Conservation (phyloP, 53 echinoderm and acorn worm species). For the Holothuria scabra region DNA sequence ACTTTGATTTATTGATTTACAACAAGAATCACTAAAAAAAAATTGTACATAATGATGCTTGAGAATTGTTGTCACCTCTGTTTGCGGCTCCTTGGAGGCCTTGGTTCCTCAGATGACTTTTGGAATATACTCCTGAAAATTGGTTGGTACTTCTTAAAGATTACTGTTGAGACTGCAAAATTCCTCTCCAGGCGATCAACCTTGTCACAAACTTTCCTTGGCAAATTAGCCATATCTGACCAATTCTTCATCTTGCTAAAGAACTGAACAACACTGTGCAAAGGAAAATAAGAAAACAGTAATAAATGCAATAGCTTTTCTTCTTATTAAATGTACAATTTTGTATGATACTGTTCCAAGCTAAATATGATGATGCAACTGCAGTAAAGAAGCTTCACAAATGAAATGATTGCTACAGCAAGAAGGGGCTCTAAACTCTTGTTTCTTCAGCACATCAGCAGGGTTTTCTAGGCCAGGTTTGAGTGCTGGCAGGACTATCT, state of each 20-base stretch:
- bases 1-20: too few relatives aligned
- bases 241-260: constrained; percentile 99
- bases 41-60: too few relatives aligned
- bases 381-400: too few relatives aligned
- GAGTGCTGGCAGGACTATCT: too few relatives aligned
- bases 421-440: too few relatives aligned
- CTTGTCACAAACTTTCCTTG: constrained; percentile 91
- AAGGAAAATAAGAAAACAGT: not conserved
- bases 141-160: constrained; percentile 97
- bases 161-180: constrained; percentile 97
- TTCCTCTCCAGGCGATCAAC: constrained; percentile 92
- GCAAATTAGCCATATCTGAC: constrained; percentile 97
- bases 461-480: too few relatives aligned
- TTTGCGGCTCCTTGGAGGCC: constrained; percentile 82
- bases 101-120: constrained; percentile 65
- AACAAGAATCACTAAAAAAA: too few relatives aligned
- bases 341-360: too few relatives aligned
- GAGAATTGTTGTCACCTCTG: constrained; percentile 63
- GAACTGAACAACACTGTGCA: constrained; percentile 91
- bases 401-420: too few relatives aligned
- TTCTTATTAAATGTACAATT: too few relatives aligned
- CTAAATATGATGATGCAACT: not conserved
- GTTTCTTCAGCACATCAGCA: too few relatives aligned
- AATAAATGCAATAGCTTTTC: not conserved
- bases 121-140: constrained; percentile 86